Evolutionary conservation across 2,113 vertebrate genomes (phyloP), one percentile per base, ranked within the genome.

Genomic region (Maccullochella peelii): DNA sequence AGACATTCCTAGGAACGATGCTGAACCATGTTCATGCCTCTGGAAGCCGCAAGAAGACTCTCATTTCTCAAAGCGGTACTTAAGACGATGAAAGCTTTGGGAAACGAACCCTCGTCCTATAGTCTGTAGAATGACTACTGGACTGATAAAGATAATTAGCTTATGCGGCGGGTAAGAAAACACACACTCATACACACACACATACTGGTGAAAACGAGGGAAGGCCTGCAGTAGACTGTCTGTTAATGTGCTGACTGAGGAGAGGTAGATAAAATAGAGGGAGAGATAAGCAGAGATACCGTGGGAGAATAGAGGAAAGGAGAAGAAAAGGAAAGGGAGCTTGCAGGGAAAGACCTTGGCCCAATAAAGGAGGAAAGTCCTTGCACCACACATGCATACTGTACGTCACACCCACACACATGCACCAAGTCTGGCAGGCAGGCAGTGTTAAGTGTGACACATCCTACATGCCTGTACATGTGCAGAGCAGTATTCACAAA

Each of bases 261-360:
- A 66, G 79, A 63, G 42, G 47, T 15, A 33, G 77, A 66, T 65
- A 72, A 52, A 72, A 52, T 1, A 66, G 21, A 77, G 11, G 25
- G 59, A 57, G 65, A 68, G 59, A 75, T 80, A 62, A 66, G 65
- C 33, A 62, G 54, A 68, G 77, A 73, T 44, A 25, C 3, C 42
- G 27, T 3, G 12, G 11, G 36, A 49, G 27, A 80, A 44, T 49
- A 30, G 77, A 58, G 30, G 65, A 59, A 62, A 54, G 42, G 70
- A 76, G 33, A 77, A 55, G 85, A 73, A 40, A 42, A 49, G 11
- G 20, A 47, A 80, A 15, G 30, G 27, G n/a, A 62, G 73, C 65
- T 54, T 6, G 73, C 52, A 82, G 87, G 75, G 86, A 91, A 92
- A 94, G 89, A 89, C 90, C 89, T 93, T 94, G 91, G 86, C 85